phyloP scores from a whole-genome alignment of 2,888 invertebrate genomes.

The Flabesymbios commensalis region DNA sequence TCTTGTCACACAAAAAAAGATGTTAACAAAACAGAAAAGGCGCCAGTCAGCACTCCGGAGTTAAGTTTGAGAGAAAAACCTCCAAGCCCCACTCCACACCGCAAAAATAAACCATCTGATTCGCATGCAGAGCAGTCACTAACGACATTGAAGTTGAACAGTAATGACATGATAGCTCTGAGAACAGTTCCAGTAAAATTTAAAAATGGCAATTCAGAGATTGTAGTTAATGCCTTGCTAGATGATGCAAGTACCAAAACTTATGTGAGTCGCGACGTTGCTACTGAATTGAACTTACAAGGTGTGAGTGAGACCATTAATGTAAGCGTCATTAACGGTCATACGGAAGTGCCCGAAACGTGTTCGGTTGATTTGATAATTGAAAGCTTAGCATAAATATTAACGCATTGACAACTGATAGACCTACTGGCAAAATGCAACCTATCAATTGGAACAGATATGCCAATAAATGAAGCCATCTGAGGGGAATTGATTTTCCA shows the following conservation, averaged over 20 bases:
- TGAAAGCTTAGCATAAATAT: constrained; percentile 13
- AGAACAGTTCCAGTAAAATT: constrained; percentile 1
- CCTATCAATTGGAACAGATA: constrained; percentile 16
- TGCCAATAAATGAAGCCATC: constrained; percentile 3
- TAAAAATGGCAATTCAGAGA: not conserved
- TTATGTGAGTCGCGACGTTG: not conserved
- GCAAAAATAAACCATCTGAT: not conserved
- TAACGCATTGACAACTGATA: constrained; percentile 9
- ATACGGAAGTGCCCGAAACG: constrained; percentile 9
- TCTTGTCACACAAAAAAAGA: not conserved
- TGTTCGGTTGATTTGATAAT: constrained; percentile 13
- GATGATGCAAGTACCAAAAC: constrained; percentile 4
- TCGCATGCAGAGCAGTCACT: not conserved
- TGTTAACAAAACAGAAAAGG: too few species aligned
- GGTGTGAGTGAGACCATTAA: not conserved
- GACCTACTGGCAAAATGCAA: constrained; percentile 11
- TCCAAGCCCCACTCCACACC: not conserved
- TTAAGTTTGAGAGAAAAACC: not conserved
- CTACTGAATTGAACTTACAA: not conserved
- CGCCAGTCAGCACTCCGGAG: too few species aligned
- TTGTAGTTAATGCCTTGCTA: constrained; percentile 3
- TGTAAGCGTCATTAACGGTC: constrained; percentile 14
- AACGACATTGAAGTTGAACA: not conserved
- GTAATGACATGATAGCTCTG: not conserved
- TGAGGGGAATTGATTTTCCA: constrained; percentile 13